Percentiles rank a stretch among this genome's conserved stretches.
These are phyloP conservation scores for Seladonia tumulorum DNA, from an alignment of 2,888 invertebrate species.

Conservation along the genomic window DNA sequence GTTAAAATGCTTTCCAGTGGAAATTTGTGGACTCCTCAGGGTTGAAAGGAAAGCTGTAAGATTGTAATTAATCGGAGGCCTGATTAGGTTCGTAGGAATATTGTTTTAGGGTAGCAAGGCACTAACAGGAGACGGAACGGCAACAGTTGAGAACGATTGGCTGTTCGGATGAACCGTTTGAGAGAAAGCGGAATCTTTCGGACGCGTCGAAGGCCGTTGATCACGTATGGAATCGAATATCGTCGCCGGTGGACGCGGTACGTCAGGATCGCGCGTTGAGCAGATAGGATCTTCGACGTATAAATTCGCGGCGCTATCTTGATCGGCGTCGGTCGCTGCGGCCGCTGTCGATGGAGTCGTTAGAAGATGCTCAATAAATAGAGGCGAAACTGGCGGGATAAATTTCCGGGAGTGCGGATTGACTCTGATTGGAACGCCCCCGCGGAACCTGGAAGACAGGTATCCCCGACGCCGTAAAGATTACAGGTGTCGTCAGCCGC, in stretches of 20 bases:
- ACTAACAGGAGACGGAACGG: background rate
- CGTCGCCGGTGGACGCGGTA: conserved; percentile 32
- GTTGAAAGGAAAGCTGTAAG: no score
- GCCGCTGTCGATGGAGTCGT: conserved; percentile 75
- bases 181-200: background rate
- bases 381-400: conserved; percentile 62
- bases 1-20: no score
- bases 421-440: conserved; percentile 11
- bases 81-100: no score
- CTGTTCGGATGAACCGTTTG: background rate
- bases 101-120: background rate
- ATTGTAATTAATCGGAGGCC: no score
- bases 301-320: conserved; percentile 73
- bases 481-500: conserved; percentile 21
- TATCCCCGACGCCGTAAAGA: conserved; percentile 38
- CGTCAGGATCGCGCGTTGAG: conserved; percentile 29
- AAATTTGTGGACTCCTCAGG: no score
- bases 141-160: background rate
- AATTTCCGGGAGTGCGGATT: conserved; percentile 48
- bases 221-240: conserved; percentile 1
- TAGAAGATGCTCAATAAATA: conserved; percentile 75
- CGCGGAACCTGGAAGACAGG: conserved; percentile 8
- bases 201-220: background rate
- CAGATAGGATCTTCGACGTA: conserved; percentile 69
- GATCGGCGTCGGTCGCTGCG: conserved; percentile 68